These are phyloP conservation scores for Nephotettix cincticeps DNA, from an alignment of 1,140 invertebrate genomes.

Conservation along the genomic window DNA sequence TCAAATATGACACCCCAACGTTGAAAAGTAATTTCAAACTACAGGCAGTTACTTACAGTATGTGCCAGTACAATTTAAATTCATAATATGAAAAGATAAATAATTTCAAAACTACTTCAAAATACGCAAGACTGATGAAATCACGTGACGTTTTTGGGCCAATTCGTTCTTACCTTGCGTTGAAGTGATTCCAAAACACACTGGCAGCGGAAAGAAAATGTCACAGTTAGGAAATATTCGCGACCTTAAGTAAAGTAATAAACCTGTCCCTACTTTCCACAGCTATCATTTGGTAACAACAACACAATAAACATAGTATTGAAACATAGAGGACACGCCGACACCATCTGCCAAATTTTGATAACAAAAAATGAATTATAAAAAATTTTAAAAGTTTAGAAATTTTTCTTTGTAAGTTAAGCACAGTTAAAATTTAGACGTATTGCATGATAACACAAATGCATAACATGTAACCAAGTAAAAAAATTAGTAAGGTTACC, in stretches of 20 bases:
- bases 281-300: neutral
- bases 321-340: neutral
- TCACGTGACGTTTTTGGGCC: neutral
- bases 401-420: no score
- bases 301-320: neutral
- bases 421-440: no score
- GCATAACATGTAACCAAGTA: no score
- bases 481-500: no score
- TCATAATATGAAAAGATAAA: neutral
- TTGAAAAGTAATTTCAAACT: neutral
- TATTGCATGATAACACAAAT: no score
- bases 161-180: slow-evolving; percentile 85
- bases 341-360: slow-evolving; percentile 12
- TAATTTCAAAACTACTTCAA: slow-evolving; percentile 6
- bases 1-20: no score
- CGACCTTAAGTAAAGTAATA: neutral
- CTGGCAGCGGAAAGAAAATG: slow-evolving; percentile 57
- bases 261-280: no score
- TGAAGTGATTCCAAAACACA: slow-evolving; percentile 98
- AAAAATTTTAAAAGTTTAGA: no score
- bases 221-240: slow-evolving; percentile 27
- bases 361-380: no score
- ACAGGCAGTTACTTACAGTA: neutral
- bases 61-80: no score
- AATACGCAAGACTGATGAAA: slow-evolving; percentile 10